These are phyloP conservation scores for Onthophagus taurus DNA, from an alignment of 1,140 invertebrate species.

Conservation along the genomic window DNA sequence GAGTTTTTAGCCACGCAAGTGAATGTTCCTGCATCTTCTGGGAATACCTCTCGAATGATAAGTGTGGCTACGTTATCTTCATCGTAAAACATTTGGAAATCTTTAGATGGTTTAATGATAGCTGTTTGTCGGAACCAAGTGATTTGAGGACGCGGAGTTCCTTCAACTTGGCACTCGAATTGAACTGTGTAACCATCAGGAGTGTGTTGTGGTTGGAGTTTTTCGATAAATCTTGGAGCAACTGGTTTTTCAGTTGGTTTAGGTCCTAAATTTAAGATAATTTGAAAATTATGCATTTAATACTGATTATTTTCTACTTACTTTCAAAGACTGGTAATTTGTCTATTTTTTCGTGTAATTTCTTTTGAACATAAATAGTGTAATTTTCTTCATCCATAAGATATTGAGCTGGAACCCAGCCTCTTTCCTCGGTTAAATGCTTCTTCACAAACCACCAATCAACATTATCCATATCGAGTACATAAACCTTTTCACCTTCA, in stretches of 20 bases:
- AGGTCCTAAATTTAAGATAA: constrained; percentile 52
- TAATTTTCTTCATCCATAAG: constrained; percentile 75
- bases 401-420: constrained; percentile 85
- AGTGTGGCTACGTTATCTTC: constrained; percentile 86
- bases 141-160: constrained; percentile 79
- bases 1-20: constrained; percentile 94
- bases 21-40: constrained; percentile 93
- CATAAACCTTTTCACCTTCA: constrained; percentile 81
- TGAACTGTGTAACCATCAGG: constrained; percentile 80
- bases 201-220: constrained; percentile 71
- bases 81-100: constrained; percentile 89
- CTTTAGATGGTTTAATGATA: constrained; percentile 80
- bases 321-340: constrained; percentile 86
- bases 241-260: constrained; percentile 62
- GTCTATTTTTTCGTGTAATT: constrained; percentile 82
- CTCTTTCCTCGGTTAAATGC: constrained; percentile 79
- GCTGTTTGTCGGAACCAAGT: constrained; percentile 92
- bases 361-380: constrained; percentile 73
- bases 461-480: constrained; percentile 65
- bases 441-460: constrained; percentile 93
- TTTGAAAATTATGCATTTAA: not conserved
- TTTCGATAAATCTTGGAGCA: constrained; percentile 78
- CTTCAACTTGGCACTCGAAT: constrained; percentile 86
- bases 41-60: constrained; percentile 90
- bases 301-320: constrained; percentile 43